phyloP scores from a whole-genome alignment of 2,113 vertebrate genomes.

The Amphilophus citrinellus region DNA sequence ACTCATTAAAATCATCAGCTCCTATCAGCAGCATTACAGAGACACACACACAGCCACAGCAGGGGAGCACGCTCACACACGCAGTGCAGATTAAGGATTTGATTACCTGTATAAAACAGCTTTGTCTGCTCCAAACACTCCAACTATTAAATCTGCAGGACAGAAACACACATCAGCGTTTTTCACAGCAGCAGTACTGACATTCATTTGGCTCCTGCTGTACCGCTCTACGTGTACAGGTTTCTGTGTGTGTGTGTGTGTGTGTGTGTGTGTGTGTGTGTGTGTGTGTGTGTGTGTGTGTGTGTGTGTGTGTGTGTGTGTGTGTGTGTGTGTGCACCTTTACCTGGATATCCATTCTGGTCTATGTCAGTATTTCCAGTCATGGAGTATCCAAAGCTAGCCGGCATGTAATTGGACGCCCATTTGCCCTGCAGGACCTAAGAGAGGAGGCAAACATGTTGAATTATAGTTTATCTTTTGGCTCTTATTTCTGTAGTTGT shows the following conservation, averaged over 20 bases:
- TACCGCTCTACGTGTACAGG: background rate
- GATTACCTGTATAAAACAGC: slow-evolving; percentile 93
- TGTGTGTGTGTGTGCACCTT: background rate
- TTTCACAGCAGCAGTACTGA: slow-evolving; percentile 10
- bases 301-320: background rate
- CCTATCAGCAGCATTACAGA: slow-evolving; percentile 16
- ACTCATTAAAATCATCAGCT: slow-evolving; percentile 54
- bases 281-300: slow-evolving; percentile 4
- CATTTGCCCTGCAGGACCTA: slow-evolving; percentile 90
- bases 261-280: slow-evolving; percentile 9
- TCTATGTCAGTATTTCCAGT: slow-evolving; percentile 95
- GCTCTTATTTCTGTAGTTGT: background rate
- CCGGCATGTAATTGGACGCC: slow-evolving; percentile 90
- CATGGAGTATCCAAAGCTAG: slow-evolving; percentile 96
- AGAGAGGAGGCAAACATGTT: background rate
- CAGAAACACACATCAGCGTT: slow-evolving; percentile 44
- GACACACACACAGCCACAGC: slow-evolving; percentile 27
- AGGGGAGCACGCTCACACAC: slow-evolving; percentile 18
- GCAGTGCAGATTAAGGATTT: slow-evolving; percentile 9
- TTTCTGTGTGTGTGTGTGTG: slow-evolving; percentile 1
- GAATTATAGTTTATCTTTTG: background rate
- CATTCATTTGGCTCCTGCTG: background rate
- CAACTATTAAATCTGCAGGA: slow-evolving; percentile 91
- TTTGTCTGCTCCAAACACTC: slow-evolving; percentile 94
- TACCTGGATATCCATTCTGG: slow-evolving; percentile 95